Percentiles rank a stretch among this genome's conserved stretches.
phyloP scores from a whole-genome alignment of 2,113 vertebrate species.

The Pristiophorus japonicus region DNA sequence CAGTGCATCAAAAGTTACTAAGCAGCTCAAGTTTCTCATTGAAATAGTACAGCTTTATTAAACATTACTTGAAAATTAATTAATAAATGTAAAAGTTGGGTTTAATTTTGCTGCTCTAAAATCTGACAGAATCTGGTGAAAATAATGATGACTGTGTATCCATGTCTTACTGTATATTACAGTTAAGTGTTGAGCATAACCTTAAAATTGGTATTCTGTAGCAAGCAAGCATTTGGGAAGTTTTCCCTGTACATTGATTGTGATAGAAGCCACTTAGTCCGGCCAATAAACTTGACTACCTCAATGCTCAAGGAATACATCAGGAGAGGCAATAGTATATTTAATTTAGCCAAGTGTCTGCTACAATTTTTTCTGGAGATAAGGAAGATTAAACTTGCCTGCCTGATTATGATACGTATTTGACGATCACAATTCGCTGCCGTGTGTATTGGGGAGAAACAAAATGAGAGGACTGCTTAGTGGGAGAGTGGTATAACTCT shows the following conservation, averaged over 20 bases:
- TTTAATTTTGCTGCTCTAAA: conserved; percentile 23
- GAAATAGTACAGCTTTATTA: conserved; percentile 1
- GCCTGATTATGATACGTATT: background rate
- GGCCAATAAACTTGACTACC: conserved; percentile 31
- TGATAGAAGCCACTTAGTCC: background rate
- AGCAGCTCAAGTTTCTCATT: background rate
- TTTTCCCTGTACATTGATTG: background rate
- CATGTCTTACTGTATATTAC: background rate
- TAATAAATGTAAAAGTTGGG: conserved; percentile 5
- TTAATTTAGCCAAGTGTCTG: background rate
- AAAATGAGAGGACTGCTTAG: background rate
- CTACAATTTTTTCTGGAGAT: background rate
- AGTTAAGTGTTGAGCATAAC: background rate
- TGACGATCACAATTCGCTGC: background rate
- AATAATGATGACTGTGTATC: background rate
- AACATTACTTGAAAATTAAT: conserved; percentile 29
- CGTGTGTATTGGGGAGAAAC: background rate
- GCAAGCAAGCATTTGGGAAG: background rate
- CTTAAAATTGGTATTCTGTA: conserved; percentile 1
- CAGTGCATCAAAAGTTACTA: background rate
- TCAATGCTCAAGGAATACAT: background rate
- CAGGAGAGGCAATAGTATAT: background rate
- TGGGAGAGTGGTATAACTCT: background rate
- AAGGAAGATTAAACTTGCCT: background rate
- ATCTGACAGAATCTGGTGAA: background rate